Evolutionary conservation across 1,140 invertebrate species (phyloP).

Genomic region (Cataglyphis hispanica): DNA sequence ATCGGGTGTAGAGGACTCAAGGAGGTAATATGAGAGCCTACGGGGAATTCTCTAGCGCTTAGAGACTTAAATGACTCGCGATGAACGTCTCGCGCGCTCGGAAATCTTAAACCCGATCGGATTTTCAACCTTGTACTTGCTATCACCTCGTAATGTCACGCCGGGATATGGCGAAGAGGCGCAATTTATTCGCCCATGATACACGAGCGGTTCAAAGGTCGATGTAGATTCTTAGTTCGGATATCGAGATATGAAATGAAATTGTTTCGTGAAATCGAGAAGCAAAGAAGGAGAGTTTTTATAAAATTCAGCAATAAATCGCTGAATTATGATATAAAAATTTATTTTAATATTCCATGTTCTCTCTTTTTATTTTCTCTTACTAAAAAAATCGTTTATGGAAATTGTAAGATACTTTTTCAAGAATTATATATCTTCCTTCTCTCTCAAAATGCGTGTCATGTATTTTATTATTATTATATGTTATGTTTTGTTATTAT

Average conservation of each 20-base stretch:
- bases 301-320: no score
- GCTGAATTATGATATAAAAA: background rate
- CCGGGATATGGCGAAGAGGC: background rate
- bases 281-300: background rate
- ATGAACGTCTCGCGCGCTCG: slow-evolving; percentile 47
- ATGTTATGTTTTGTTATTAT: background rate
- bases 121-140: slow-evolving; percentile 67
- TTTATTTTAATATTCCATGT: background rate
- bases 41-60: slow-evolving; percentile 62
- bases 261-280: background rate
- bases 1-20: slow-evolving; percentile 56
- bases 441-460: background rate
- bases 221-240: background rate
- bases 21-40: slow-evolving; percentile 69
- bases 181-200: background rate
- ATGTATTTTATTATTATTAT: background rate
- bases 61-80: slow-evolving; percentile 40
- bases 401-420: background rate
- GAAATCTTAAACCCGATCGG: slow-evolving; percentile 73
- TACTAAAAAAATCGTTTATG: background rate
- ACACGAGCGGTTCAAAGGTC: slow-evolving; percentile 7
- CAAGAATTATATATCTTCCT: background rate
- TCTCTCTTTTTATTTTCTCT: background rate
- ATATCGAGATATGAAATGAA: background rate
- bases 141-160: slow-evolving; percentile 62